Base-by-base conservation (phyloP, 2,113 vertebrate genomes). In the Eublepharis macularius region DNA sequence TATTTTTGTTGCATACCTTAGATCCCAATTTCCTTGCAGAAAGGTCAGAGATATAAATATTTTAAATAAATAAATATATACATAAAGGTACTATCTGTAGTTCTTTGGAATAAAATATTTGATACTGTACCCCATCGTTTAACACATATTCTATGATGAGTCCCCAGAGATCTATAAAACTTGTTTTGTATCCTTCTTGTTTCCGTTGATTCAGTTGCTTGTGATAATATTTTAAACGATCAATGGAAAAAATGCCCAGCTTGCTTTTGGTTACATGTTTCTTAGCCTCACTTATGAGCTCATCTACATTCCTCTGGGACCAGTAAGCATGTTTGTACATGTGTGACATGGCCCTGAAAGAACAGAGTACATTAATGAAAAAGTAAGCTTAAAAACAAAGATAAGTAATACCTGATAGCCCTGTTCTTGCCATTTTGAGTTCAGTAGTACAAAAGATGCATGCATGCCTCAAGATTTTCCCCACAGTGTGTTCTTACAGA, bases 91-190 rank as follows among this genome's bases (percentile, higher is more conserved):
- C n/a, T n/a, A 80, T 39, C 24, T 39, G 8, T 29, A 63, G 19
- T 26, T 81, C 5, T 78, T 36, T 88, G 45, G 68, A 13, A 86
- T 51, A 66, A 43, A 83, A 89, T 12, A 47, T 10, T 65, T 80
- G 24, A 54, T 6, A 32, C 74, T 88, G 72, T 91, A 98, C 98
- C 96, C 97, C 95, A n/a, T 97, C 97, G 0, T 96, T 94, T 13
- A 97, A 92, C 51, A 97, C 91, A 80, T 97, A 92, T 73, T 98
- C 97, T 1, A 97, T 87, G 70, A 97, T 88, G 83, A 98, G 96
- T 41, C 97, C 97, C 96, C 96, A 97, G 57, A 97, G 95, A 83
- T 98, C 97, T 60, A 97, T 97, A n/a, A 97, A 93, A 8, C 97
- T 95, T 73, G 96, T 95, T 1, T 81, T 92, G 88, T 98, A 96